Conservation (phyloP, 2,113 vertebrate species). For the Excalfactoria chinensis region DNA sequence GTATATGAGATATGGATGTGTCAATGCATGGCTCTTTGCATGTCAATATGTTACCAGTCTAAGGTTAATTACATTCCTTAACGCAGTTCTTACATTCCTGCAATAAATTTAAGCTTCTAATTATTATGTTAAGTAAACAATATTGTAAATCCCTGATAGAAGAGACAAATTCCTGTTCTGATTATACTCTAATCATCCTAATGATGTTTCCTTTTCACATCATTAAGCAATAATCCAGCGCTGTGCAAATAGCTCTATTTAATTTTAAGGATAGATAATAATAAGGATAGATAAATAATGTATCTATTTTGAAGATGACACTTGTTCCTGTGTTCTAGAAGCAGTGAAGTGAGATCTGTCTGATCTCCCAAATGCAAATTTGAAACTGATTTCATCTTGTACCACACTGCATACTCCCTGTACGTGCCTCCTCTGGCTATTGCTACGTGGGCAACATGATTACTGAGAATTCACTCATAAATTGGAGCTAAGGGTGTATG, state of each 20-base stretch:
- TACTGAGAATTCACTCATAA: not conserved
- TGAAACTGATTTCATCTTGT: not conserved
- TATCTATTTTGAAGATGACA: not conserved
- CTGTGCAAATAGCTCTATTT: not conserved
- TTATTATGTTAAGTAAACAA: not conserved
- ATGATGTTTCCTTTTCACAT: not conserved
- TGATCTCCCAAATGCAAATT: not conserved
- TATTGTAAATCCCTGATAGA: not conserved
- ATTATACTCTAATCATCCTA: not conserved
- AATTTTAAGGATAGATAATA: not conserved
- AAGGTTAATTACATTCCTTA: not conserved
- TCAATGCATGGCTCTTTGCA: not conserved
- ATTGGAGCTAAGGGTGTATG: not conserved
- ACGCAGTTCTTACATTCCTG: not conserved
- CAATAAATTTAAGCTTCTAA: not conserved
- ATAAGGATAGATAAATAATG: not conserved
- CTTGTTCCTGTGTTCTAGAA: not conserved
- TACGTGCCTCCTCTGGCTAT: not conserved
- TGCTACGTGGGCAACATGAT: not conserved
- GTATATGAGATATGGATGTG: not conserved
- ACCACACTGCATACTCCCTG: not conserved
- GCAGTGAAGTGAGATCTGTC: not conserved
- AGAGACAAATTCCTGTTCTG: not conserved
- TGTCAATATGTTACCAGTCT: not conserved
- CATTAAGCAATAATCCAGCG: not conserved